phyloP scores from a whole-genome alignment of 2,888 invertebrate genomes.

The Margaritifera margaritifera region DNA sequence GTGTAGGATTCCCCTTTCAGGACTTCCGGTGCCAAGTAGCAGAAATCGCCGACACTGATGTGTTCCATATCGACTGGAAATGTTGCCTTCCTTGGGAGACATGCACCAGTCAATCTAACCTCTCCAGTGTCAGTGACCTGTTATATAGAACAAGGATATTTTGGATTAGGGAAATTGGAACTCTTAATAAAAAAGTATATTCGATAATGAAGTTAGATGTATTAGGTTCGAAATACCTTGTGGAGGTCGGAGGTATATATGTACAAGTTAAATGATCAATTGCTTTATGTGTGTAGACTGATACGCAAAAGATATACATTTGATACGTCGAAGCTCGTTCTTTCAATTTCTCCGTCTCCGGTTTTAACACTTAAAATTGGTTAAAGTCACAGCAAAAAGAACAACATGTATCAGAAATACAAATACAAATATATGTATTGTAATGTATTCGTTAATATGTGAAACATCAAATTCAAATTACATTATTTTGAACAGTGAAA shows the following conservation, averaged over 20 bases:
- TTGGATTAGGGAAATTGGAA: background rate
- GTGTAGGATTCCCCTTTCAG: constrained; percentile 54
- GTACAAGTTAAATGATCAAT: no score
- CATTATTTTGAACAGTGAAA: background rate
- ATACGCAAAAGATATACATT: no score
- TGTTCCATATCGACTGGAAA: constrained; percentile 41
- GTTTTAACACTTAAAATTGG: background rate
- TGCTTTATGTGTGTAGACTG: no score
- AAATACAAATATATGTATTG: background rate
- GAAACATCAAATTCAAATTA: background rate
- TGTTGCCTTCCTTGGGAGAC: constrained; percentile 53
- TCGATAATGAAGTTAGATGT: no score
- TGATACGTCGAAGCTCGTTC: no score
- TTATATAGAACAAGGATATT: background rate
- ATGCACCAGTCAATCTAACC: constrained; percentile 53
- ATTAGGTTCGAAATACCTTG: no score
- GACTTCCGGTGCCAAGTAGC: constrained; percentile 63
- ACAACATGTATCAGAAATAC: background rate
- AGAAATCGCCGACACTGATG: constrained; percentile 41
- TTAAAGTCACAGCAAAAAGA: background rate
- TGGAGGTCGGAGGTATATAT: no score
- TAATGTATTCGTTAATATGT: background rate
- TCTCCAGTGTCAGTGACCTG: constrained; percentile 38
- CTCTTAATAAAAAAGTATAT: background rate
- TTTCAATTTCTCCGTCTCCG: no score